phyloP scores from a whole-genome alignment of 2,113 vertebrate species.

The Bothrops jararaca region DNA sequence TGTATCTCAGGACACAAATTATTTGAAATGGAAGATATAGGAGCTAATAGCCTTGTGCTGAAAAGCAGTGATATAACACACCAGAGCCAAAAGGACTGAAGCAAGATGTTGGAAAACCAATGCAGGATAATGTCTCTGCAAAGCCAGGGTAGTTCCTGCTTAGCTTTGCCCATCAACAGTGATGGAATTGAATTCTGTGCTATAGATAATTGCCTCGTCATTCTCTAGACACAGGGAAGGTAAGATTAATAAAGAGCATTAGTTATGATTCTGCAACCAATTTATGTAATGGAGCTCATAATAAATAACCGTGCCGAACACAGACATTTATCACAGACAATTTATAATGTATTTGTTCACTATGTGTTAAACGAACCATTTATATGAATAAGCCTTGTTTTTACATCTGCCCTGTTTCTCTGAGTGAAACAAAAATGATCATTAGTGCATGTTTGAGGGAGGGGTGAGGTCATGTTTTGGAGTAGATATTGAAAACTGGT shows the following conservation, averaged over 20 bases:
- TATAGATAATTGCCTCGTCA: conserved; percentile 59
- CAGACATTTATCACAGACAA: conserved; percentile 66
- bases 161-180: conserved; percentile 41
- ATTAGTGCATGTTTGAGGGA: conserved; percentile 7
- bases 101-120: conserved; percentile 7
- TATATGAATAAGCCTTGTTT: conserved; percentile 53
- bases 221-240: conserved; percentile 53
- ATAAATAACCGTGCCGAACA: conserved; percentile 66
- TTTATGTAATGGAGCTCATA: conserved; percentile 68
- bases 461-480: not conserved
- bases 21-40: not conserved
- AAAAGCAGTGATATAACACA: not conserved
- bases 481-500: conserved; percentile 9
- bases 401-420: conserved; percentile 39
- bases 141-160: conserved; percentile 28
- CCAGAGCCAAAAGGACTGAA: conserved; percentile 23
- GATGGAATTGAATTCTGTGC: conserved; percentile 53
- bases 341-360: conserved; percentile 67
- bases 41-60: conserved; percentile 14
- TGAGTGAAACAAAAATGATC: conserved; percentile 51
- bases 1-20: not conserved
- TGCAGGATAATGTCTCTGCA: not conserved
- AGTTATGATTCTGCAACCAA: conserved; percentile 70
- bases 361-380: conserved; percentile 61
- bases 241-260: conserved; percentile 73